phyloP scores from a whole-genome alignment of 37 sponge, comb jelly and placozoan genomes.

The Geodia barretti region DNA sequence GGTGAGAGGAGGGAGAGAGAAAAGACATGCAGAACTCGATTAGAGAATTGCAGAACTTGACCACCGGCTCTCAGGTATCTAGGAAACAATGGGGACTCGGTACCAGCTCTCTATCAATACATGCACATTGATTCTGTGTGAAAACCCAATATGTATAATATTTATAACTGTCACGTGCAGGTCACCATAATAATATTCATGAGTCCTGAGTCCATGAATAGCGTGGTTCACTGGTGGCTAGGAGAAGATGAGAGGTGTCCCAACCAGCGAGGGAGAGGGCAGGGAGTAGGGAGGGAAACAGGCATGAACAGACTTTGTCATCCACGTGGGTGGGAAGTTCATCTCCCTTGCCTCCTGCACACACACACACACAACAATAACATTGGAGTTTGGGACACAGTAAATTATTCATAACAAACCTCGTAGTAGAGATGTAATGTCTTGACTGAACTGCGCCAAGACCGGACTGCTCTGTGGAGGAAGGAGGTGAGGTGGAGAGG shows the following conservation, averaged over 20 bases:
- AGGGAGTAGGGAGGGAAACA: background rate
- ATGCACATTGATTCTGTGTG: no score
- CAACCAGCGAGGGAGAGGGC: slow-evolving; percentile 41
- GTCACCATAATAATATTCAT: no score
- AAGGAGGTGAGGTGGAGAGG: background rate
- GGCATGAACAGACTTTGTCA: slow-evolving; percentile 2
- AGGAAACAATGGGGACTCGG: no score
- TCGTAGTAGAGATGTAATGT: no score
- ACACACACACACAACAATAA: background rate
- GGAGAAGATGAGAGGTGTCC: slow-evolving; percentile 45
- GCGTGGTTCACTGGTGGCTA: slow-evolving; percentile 53
- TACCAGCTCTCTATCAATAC: no score
- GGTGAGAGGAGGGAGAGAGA: no score
- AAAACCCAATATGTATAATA: no score
- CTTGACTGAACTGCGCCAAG: background rate
- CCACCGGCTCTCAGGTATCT: no score
- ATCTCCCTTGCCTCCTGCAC: background rate
- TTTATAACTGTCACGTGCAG: no score
- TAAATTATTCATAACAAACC: no score
- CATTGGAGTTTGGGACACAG: background rate
- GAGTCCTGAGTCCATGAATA: no score
- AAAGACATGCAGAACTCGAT: background rate
- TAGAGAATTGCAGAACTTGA: background rate
- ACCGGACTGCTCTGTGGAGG: background rate
- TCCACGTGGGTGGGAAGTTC: slow-evolving; percentile 9